Evolutionary conservation across 2,797 vertebrate species (phyloP).

Genomic region (Crax fasciolata): DNA sequence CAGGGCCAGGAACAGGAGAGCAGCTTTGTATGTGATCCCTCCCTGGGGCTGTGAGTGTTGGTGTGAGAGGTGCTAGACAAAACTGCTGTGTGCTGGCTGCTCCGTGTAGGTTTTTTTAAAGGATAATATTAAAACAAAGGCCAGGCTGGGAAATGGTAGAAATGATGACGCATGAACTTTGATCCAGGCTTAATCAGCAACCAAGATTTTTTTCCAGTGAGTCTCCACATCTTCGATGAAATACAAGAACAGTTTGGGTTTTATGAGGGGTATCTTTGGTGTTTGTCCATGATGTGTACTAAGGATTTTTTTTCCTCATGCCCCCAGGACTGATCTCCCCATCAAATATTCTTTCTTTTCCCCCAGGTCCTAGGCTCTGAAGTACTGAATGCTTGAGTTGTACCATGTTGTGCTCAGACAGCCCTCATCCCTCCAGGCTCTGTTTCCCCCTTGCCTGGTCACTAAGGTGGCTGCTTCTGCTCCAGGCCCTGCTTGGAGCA

Average conservation of each 20-base stretch:
- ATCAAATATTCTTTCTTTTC: not conserved
- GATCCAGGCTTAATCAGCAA: not conserved
- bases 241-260: not conserved
- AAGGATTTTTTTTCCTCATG: not conserved
- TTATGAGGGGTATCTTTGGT: not conserved
- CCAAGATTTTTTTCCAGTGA: not conserved
- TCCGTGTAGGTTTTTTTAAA: not conserved
- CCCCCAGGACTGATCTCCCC: not conserved
- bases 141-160: not conserved
- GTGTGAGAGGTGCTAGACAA: not conserved
- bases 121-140: not conserved
- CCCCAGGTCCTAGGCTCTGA: not conserved
- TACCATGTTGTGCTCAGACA: not conserved
- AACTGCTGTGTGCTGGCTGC: not conserved
- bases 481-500: not conserved
- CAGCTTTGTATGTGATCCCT: accelerated
- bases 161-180: not conserved
- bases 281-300: accelerated
- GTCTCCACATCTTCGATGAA: not conserved
- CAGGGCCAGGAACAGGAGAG: not conserved
- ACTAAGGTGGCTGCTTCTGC: not conserved
- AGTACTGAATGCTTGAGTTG: not conserved
- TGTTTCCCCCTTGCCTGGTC: not conserved
- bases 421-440: not conserved
- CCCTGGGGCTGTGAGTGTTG: not conserved